Conservation (phyloP, 2,888 invertebrate species). For the Archaeoteleia sp. region DNA sequence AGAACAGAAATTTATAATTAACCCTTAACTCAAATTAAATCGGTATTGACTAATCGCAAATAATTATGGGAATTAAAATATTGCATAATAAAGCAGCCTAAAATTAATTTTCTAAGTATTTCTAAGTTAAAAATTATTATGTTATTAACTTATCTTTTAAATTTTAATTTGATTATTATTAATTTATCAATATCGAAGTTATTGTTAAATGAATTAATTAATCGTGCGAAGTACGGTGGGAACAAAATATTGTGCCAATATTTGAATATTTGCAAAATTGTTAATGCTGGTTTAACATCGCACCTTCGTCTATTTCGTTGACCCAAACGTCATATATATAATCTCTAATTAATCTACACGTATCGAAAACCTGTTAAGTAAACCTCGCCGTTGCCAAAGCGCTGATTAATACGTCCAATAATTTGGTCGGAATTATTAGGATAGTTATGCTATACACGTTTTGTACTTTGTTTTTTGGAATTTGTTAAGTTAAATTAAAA, state of each 20-base stretch:
- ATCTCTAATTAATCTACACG: constrained; percentile 49
- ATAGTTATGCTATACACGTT: constrained; percentile 8
- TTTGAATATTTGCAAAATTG: constrained; percentile 1
- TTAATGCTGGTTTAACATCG: constrained; percentile 23
- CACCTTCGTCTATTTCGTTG: constrained; percentile 28
- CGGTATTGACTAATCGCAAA: too few relatives aligned
- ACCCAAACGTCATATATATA: constrained; percentile 41
- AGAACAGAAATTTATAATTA: constrained; percentile 39
- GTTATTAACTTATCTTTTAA: too few relatives aligned
- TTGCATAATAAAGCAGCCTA: too few relatives aligned
- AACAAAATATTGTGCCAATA: too few relatives aligned
- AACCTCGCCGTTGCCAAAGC: constrained; percentile 44
- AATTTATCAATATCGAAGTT: too few relatives aligned
- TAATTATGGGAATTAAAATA: too few relatives aligned
- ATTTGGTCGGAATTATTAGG: constrained; percentile 49
- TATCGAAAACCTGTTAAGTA: constrained; percentile 55
- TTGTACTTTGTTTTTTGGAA: constrained; percentile 9
- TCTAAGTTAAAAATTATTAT: too few relatives aligned
- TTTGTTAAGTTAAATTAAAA: background rate
- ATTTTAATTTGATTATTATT: too few relatives aligned
- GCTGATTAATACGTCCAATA: constrained; percentile 35
- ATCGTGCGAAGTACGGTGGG: constrained; percentile 4
- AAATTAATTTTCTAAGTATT: too few relatives aligned
- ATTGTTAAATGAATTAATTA: background rate
- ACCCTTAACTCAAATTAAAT: constrained; percentile 24